Percentiles rank a stretch among this genome's conserved stretches.
These are phyloP conservation scores for Caenorhabditis latens DNA, from an alignment of 1,140 invertebrate genomes.

Conservation along the genomic window DNA sequence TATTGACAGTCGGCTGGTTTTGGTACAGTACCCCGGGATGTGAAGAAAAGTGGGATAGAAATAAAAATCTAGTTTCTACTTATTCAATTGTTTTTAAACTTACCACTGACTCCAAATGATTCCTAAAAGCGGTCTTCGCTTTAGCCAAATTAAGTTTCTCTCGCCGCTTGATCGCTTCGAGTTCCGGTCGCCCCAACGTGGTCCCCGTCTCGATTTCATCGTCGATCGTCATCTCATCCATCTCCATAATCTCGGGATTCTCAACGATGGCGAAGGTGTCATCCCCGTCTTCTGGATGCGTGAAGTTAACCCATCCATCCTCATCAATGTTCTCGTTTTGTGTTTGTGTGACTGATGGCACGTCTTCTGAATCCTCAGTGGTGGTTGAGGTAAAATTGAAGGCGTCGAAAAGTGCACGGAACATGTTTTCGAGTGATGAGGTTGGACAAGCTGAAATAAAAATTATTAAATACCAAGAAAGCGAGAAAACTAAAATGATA, in stretches of 20 bases:
- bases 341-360: neutral
- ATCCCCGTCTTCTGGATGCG: neutral
- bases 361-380: neutral
- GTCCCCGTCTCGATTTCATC: neutral
- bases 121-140: conserved; percentile 6
- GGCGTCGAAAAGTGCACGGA: neutral
- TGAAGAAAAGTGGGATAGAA: neutral
- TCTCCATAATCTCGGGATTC: conserved; percentile 33
- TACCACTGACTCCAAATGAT: conserved; percentile 47
- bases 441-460: neutral
- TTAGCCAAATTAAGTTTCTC: neutral
- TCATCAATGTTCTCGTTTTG: neutral
- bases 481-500: neutral
- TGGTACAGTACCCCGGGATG: too few relatives aligned
- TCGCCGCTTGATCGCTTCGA: neutral
- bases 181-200: neutral
- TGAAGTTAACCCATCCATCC: conserved; percentile 28
- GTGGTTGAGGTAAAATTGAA: neutral
- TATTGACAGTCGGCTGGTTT: neutral
- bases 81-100: neutral
- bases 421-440: neutral
- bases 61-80: neutral
- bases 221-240: conserved; percentile 6
- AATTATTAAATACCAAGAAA: neutral
- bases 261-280: neutral